Base-by-base conservation (phyloP, 2,113 vertebrate genomes). In the Butorides virescens region DNA sequence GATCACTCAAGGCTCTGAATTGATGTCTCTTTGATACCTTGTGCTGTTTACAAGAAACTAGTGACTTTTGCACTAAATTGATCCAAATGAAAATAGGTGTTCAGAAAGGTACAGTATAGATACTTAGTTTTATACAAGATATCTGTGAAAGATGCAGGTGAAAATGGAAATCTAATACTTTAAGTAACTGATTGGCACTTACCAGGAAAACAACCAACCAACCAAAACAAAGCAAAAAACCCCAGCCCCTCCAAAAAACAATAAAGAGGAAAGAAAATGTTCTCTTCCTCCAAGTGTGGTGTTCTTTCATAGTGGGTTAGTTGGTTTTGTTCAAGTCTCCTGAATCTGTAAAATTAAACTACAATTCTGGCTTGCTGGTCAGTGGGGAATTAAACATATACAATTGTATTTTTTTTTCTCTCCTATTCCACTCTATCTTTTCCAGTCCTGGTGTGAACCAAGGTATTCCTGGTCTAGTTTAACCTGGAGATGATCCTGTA, bases 401-500 rank as follows among this genome's bases (percentile, higher is more conserved):
- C 2, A 2, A 11, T 23, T 36, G 9, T 32, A 10, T 0, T 4
- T 36, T 63, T 50, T 88, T 63, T 27, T n/a, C 22, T 17, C 6
- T 79, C 42, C 12, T 5, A 18, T 29, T 52, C 8, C 3, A 58
- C 7, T 65, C 32, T 75, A 68, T 67, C 29, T 46, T 76, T 95
- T 91, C 11, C 7, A 77, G 10, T 53, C 44, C 36, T 83, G 5
- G 4, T 59, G 6, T 10, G 10, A 93, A 32, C 4, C 14, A 59
- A 89, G 5, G 10, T 37, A 73, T 73, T 70, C 5, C 15, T 88
- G 39, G 8, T 47, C 17, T 47, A 70, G 13, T 52, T 59, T 47
- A 72, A 46, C 20, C 37, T 89, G 36, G 16, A 63, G 2, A 7
- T 27, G 8, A 6, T 86, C 22, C 13, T 46, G 4, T 30, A 56